Evolutionary conservation across 2,888 invertebrate genomes (phyloP).

Genomic region (Drosophila mulleri): DNA sequence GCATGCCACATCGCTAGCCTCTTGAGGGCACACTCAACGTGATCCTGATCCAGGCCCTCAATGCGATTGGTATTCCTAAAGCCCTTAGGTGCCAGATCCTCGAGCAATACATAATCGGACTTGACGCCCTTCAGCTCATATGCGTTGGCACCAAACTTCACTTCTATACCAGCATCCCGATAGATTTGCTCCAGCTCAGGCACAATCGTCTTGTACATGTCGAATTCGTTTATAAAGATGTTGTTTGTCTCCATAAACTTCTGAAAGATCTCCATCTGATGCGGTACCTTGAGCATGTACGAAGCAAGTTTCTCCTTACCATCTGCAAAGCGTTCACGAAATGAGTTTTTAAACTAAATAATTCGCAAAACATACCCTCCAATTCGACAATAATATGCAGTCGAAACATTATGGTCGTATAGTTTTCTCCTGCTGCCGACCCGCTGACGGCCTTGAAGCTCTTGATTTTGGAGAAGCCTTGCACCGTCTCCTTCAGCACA

Average conservation of each 20-base stretch:
- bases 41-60: constrained; percentile 73
- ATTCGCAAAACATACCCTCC: constrained; percentile 47
- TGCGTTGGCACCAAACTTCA: constrained; percentile 71
- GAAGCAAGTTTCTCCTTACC: constrained; percentile 53
- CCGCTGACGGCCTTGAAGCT: constrained; percentile 54
- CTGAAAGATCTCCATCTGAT: constrained; percentile 42
- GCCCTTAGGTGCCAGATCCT: constrained; percentile 70
- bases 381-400: constrained; percentile 67
- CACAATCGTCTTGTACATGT: constrained; percentile 69
- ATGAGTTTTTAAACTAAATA: background rate
- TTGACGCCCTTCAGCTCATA: constrained; percentile 63
- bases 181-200: constrained; percentile 79
- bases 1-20: constrained; percentile 83
- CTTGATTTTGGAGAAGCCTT: constrained; percentile 42
- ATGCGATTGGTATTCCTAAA: constrained; percentile 75
- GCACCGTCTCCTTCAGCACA: constrained; percentile 40
- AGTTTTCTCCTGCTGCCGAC: constrained; percentile 78
- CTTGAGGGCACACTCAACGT: constrained; percentile 67
- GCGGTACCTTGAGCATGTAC: constrained; percentile 67
- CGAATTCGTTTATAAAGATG: constrained; percentile 71
- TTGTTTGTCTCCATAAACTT: constrained; percentile 52
- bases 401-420: constrained; percentile 77
- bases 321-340: constrained; percentile 16
- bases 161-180: constrained; percentile 59
- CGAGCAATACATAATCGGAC: constrained; percentile 64